phyloP scores from a whole-genome alignment of 2,113 vertebrate species.

The Tricholaema leucomelas region DNA sequence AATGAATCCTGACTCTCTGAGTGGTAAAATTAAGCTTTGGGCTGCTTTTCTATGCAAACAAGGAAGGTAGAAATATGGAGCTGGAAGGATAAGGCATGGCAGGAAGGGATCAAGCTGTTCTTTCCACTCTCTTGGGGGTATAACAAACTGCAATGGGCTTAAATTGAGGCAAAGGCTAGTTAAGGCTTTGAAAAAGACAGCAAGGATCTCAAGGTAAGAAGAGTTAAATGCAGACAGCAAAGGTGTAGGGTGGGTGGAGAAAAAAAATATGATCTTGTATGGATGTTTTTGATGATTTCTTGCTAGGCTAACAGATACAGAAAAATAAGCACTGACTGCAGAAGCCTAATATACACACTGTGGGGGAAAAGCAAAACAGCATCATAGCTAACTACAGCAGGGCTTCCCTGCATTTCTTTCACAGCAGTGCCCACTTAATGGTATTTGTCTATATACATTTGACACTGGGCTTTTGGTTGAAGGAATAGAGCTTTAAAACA shows the following conservation, averaged over 20 bases:
- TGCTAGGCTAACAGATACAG: not conserved
- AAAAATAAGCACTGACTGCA: not conserved
- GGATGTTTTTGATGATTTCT: not conserved
- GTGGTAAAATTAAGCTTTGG: not conserved
- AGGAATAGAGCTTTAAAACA: not conserved
- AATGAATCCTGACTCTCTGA: not conserved
- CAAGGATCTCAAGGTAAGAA: not conserved
- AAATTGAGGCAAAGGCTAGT: constrained; percentile 4
- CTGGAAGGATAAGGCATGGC: not conserved
- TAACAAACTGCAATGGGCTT: not conserved
- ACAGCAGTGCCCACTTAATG: not conserved
- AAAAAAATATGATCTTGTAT: not conserved
- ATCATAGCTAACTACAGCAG: not conserved
- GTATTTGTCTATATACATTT: not conserved
- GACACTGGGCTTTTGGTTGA: not conserved
- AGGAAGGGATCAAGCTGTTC: not conserved
- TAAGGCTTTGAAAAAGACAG: not conserved
- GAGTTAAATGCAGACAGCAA: not conserved
- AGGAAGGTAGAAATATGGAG: not conserved
- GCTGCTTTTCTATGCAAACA: not conserved
- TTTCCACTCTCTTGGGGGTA: not conserved
- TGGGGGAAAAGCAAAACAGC: not conserved
- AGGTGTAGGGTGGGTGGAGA: fast-evolving
- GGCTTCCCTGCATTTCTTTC: not conserved
- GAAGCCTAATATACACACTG: not conserved